Evolutionary conservation across 2,113 vertebrate genomes (phyloP).

Genomic region (Hemicordylus capensis): DNA sequence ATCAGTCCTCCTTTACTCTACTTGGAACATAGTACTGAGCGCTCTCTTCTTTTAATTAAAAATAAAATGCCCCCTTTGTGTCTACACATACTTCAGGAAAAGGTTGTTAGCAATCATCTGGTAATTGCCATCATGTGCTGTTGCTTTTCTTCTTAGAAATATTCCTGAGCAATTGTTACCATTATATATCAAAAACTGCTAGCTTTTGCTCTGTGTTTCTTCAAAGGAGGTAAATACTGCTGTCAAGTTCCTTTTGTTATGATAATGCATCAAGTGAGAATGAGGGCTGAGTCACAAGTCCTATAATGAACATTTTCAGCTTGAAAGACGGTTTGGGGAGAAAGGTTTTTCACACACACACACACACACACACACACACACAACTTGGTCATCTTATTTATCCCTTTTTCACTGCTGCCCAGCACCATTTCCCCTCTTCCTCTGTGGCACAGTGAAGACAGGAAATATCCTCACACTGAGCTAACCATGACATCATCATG

Average conservation of each 20-base stretch:
- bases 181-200: not conserved
- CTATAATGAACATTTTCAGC: not conserved
- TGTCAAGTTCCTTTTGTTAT: constrained; percentile 9
- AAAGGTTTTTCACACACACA: no score
- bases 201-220: accelerated
- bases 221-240: not conserved
- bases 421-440: not conserved
- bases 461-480: not conserved
- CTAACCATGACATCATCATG: no score
- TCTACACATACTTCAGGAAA: constrained; percentile 5
- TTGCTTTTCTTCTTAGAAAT: not conserved
- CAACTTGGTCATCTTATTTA: no score
- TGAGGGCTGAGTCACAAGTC: not conserved
- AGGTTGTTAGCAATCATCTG: not conserved
- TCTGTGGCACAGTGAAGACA: not conserved
- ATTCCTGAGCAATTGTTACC: constrained; percentile 3
- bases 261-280: constrained; percentile 60
- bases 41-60: constrained; percentile 9
- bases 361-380: no score
- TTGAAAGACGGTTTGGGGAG: not conserved
- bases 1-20: not conserved
- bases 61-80: not conserved
- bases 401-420: not conserved
- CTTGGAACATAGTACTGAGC: not conserved
- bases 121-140: constrained; percentile 9